Evolutionary conservation across 2,113 vertebrate genomes (phyloP).

Genomic region (Lutjanus erythropterus): DNA sequence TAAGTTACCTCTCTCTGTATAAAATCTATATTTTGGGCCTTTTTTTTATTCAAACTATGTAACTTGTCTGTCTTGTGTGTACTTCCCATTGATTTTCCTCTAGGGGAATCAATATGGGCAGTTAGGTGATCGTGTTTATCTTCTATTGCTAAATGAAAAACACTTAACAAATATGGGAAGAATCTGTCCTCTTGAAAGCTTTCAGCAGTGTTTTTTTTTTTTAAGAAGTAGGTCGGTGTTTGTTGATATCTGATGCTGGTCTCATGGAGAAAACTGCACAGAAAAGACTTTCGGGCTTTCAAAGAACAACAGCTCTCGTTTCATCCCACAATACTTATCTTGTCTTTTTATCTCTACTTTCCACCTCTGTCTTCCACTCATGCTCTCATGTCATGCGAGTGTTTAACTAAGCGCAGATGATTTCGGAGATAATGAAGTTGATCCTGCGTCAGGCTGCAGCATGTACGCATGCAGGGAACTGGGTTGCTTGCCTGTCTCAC

Average conservation of each 20-base stretch:
- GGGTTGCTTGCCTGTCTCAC: conserved; percentile 17
- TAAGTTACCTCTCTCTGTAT: background rate
- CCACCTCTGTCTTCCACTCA: conserved; percentile 1
- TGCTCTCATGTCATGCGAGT: conserved; percentile 14
- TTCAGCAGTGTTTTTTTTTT: conserved; percentile 10
- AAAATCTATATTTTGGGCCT: conserved; percentile 6
- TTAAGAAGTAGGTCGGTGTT: conserved; percentile 64
- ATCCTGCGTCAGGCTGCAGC: conserved; percentile 6
- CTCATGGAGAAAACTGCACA: conserved; percentile 24
- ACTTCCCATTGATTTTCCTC: conserved; percentile 8
- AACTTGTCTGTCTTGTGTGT: background rate
- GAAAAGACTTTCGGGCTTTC: conserved; percentile 32
- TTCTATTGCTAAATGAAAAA: conserved; percentile 20
- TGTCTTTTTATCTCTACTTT: conserved; percentile 40
- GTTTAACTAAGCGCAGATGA: conserved; percentile 48
- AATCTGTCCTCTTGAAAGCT: conserved; percentile 28
- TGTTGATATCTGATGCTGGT: conserved; percentile 46
- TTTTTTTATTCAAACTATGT: background rate
- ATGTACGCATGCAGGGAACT: conserved; percentile 5
- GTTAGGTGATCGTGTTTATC: conserved; percentile 20
- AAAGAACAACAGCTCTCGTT: conserved; percentile 27
- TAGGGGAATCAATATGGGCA: conserved; percentile 7
- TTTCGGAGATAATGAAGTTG: conserved; percentile 19
- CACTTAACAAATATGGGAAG: background rate
- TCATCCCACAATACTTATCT: conserved; percentile 21